Evolutionary conservation across 2,888 invertebrate genomes (phyloP), one percentile per base, ranked within the genome.

Genomic region (Drosophila borealis): DNA sequence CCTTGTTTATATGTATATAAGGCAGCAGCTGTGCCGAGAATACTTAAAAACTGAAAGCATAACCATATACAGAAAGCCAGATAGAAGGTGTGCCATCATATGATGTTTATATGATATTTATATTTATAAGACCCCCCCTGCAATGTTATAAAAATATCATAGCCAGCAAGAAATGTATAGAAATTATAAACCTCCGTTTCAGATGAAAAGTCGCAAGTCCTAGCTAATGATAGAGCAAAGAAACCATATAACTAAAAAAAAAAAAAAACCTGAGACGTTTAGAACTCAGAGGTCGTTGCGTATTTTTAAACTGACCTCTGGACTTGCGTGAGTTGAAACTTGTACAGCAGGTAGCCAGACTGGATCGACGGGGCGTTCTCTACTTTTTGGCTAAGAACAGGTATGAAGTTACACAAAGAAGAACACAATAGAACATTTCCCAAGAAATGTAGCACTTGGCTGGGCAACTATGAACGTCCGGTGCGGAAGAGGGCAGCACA

Each of bases 321-420:
- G 51, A 64, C 55, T 61, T 33, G 45, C 17, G 36, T 51, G 49
- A 19, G 21, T n/a, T 67, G 8, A 33, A 41, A 48, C 36, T 67
- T 34, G 13, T 37, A 36, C 2, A 34, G 19, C 74, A 74, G 74
- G 74, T 74, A 77, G 44, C 48, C 21, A 34, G 14, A 33, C 50
- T 21, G 1, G 49, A 41, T 6, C 5, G 2, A 10, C 8, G 11
- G 46, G 78, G 60, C 60, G 60, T 56, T 25, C 64, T 17, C 2
- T 17, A 29, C 29, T 8, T 36, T 55, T 11, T 13, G 29, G 45
- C 36, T 25, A 25, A 37, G 11, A 46, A 8, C 53, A 77, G 78
- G 78, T 74, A 72, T 33, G 11, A 49, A 45, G 17, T 37, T 29
- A 39, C 13, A 21, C 29, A 8, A 29, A 25, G 29, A 10, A 11